Evolutionary conservation across 2,797 vertebrate species (phyloP), one percentile per base, ranked within the genome.

Genomic region (Pempheris klunzingeri): DNA sequence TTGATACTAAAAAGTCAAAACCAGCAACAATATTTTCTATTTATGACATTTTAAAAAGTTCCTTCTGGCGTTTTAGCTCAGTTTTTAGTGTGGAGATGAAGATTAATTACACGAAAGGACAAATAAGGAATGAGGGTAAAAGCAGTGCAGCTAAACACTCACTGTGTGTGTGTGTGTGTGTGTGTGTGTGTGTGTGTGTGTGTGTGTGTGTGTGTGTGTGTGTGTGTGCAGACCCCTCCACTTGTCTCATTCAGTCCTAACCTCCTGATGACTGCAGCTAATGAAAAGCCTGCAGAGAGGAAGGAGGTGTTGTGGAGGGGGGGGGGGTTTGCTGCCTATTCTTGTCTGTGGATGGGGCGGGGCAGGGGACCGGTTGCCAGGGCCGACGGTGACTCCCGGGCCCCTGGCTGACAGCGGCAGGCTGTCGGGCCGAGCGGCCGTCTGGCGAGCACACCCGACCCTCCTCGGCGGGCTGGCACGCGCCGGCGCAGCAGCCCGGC

Each of bases 381-480:
- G 84, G 89, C 88, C 82, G 24, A 79, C 74, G 30, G 89, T 77
- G 86, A 84, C 91, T 90, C 83, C 63, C 67, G 88, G 94, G 95
- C 92, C 69, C 71, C 82, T 61, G 73, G 82, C 78, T 83, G 85
- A 88, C 87, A 94, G 92, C 93, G 91, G 95, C 95, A 94, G 96
- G 94, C 91, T 63, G 93, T 91, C 87, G 87, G 94, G 94, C 93
- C 36, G 92, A 93, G 92, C 80, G 94, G 91, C 95, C 92, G 96
- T 96, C 96, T 97, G 97, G 96, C 89, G 91, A 92, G 58, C 94
- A 89, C 96, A 92, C 89, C 86, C 92, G 85, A 84, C 54, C 63
- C 62, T 74, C 88, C 92, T 90, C 92, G 82, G 87, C 85, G 95
- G 95, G 95, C 95, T 93, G 96, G 96, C 97, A 97, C 95, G 93